Conservation (phyloP, 2,888 invertebrate species). For the Acrocera orbiculus region DNA sequence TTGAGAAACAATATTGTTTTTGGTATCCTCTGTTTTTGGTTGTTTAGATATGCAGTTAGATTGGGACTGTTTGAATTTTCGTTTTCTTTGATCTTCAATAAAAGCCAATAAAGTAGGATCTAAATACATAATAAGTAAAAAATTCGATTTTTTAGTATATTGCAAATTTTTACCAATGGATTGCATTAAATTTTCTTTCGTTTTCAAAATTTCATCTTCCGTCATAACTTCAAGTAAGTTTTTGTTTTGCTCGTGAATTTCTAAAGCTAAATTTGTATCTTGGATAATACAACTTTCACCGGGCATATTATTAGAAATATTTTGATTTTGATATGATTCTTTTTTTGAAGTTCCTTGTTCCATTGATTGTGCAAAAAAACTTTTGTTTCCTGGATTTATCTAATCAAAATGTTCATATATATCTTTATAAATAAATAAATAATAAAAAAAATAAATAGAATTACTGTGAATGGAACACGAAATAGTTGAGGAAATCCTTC, state of each 20-base stretch:
- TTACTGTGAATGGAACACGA: too few species aligned
- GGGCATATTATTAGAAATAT: too few species aligned
- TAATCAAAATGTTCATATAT: too few species aligned
- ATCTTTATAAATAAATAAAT: too few species aligned
- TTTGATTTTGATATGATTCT: slow-evolving; percentile 1
- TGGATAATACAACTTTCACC: slow-evolving; percentile 21
- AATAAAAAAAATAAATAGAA: too few species aligned
- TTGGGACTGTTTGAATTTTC: background rate
- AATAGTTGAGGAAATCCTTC: slow-evolving; percentile 23
- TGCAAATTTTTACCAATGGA: slow-evolving; percentile 20
- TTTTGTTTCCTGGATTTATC: too few species aligned
- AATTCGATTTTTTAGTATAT: background rate
- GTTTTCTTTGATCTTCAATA: slow-evolving; percentile 7
- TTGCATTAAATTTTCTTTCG: slow-evolving; percentile 47
- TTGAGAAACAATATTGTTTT: background rate
- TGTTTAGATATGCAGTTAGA: background rate
- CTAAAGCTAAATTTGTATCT: slow-evolving; percentile 33
- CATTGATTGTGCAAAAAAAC: slow-evolving; percentile 35
- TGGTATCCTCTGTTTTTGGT: background rate
- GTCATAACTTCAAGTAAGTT: slow-evolving; percentile 48
- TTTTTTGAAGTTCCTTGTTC: slow-evolving; percentile 20
- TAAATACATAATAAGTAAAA: background rate
- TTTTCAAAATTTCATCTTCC: slow-evolving; percentile 53
- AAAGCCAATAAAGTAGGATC: slow-evolving; percentile 11
- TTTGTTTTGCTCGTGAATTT: slow-evolving; percentile 60